These are phyloP conservation scores for Ormyrus labotus DNA, from an alignment of 2,888 invertebrate genomes.

Conservation along the genomic window DNA sequence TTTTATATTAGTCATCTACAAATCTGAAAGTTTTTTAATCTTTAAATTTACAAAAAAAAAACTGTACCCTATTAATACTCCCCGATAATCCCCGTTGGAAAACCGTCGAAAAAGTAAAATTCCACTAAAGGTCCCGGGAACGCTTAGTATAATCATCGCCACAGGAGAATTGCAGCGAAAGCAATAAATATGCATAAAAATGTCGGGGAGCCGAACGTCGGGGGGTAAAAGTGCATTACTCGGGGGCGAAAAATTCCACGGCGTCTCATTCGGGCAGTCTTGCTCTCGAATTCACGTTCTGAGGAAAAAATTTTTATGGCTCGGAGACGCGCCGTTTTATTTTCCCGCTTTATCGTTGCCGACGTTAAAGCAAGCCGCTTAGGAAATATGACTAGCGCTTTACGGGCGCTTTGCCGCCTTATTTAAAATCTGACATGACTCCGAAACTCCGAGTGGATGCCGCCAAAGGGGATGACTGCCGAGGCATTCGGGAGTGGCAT, in stretches of 20 bases:
- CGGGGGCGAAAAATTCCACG: conserved; percentile 3
- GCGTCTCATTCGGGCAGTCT: conserved; percentile 10
- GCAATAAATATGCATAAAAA: conserved; percentile 19
- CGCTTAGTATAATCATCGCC: too few relatives aligned
- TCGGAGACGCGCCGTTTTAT: conserved; percentile 1
- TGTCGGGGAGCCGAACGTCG: neutral
- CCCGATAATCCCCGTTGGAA: too few relatives aligned
- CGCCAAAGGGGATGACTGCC: too few relatives aligned
- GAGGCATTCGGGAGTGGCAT: too few relatives aligned
- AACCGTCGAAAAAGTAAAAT: too few relatives aligned
- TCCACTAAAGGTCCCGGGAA: too few relatives aligned
- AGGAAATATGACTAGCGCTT: conserved; percentile 36
- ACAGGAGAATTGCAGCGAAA: neutral
- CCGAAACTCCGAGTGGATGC: conserved; percentile 5
- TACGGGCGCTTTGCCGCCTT: conserved; percentile 27
- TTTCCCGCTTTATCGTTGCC: conserved; percentile 32
- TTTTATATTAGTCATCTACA: too few relatives aligned
- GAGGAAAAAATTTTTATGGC: conserved; percentile 34
- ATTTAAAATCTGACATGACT: conserved; percentile 42
- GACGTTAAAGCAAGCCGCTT: conserved; percentile 33
- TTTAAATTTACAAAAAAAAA: too few relatives aligned
- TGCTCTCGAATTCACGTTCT: too few relatives aligned
- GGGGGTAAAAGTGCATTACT: conserved; percentile 7
- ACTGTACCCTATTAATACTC: too few relatives aligned
- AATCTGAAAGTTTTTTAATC: too few relatives aligned